Base-by-base conservation (phyloP, 2,888 invertebrate species). In the Thecocarcelia acutangulata region DNA sequence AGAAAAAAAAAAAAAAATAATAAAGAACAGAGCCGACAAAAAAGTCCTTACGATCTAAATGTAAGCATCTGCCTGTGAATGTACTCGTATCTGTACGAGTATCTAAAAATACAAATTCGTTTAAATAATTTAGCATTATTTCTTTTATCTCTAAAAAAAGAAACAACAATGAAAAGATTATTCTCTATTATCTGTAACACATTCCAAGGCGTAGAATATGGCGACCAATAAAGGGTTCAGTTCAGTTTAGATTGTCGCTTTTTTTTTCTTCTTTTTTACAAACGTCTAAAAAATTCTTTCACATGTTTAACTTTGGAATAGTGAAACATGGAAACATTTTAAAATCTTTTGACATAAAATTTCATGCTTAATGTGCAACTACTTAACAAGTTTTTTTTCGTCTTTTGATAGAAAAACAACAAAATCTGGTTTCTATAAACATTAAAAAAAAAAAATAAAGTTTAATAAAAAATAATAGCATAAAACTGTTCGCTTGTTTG, bases 141-240 rank as follows among this genome's bases (percentile, higher is more conserved):
- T 11, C n/a, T 28, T 42, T 56, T 74, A 8, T 42, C n/a, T 56
- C 3, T 17, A 66, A 56, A 21, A 40, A 24, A 61, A 33, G 42
- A 50, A 42, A 48, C n/a, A 74, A 56, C 68, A 54, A 61, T 46
- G 58, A 72, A 52, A 78, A 66, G 58, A 78, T 78, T 72, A 66
- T 59, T 58, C 70, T 58, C 72, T 66, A 66, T 78, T 72, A 78
- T 78, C 52, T 72, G 66, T 73, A 79, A 66, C 64, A 78, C 78
- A 82, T 82, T 42, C 82, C 78, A 66, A 59, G 74, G 56, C 70
- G 78, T 78, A 66, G 44, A 33, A 78, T 66, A 78, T 82, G 82
- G 82, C 82, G 82, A 82, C 82, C 82, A 82, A 78, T 82, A 82
- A 82, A 78, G 74, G 78, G 74, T 78, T 78, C 56, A 73, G 74